A percentile compares a stretch with the other conserved stretches of the same genome.
phyloP scores from a whole-genome alignment of 2,888 invertebrate genomes.

The Nomada ferruginata region DNA sequence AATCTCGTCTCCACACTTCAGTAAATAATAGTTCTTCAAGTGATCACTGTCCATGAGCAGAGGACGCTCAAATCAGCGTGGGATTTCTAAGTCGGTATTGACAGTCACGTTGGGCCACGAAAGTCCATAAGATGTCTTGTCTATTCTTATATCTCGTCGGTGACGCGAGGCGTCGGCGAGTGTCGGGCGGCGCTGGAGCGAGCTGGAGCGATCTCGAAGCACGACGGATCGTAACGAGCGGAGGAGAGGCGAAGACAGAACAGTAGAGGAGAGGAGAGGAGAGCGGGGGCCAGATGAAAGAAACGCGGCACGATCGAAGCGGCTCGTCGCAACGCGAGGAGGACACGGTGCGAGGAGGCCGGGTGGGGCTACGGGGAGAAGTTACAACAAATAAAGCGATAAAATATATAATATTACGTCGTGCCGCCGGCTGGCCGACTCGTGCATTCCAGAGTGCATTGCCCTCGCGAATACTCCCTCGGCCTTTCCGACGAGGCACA shows the following conservation, averaged over 20 bases:
- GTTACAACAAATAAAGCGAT: conserved; percentile 84
- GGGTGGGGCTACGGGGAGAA: conserved; percentile 59
- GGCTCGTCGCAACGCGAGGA: conserved; percentile 50
- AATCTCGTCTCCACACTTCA: no score
- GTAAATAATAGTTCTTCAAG: no score
- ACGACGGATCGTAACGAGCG: conserved; percentile 18
- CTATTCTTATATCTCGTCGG: no score
- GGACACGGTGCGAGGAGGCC: conserved; percentile 37
- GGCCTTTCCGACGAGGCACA: conserved; percentile 72
- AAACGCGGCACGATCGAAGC: conserved; percentile 51
- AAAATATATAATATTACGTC: conserved; percentile 81
- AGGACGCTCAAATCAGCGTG: no score
- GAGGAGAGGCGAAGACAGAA: background rate
- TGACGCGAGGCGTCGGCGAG: background rate
- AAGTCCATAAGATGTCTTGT: no score
- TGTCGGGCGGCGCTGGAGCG: background rate
- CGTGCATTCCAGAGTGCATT: conserved; percentile 81
- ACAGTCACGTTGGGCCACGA: no score
- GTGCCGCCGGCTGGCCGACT: conserved; percentile 81
- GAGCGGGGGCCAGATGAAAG: conserved; percentile 36
- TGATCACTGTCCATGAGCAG: no score
- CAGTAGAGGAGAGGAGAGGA: background rate
- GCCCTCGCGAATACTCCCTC: conserved; percentile 79
- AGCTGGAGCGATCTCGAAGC: background rate
- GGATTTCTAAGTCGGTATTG: no score